phyloP scores from a whole-genome alignment of 2,888 invertebrate genomes.

The Clanis bilineata region DNA sequence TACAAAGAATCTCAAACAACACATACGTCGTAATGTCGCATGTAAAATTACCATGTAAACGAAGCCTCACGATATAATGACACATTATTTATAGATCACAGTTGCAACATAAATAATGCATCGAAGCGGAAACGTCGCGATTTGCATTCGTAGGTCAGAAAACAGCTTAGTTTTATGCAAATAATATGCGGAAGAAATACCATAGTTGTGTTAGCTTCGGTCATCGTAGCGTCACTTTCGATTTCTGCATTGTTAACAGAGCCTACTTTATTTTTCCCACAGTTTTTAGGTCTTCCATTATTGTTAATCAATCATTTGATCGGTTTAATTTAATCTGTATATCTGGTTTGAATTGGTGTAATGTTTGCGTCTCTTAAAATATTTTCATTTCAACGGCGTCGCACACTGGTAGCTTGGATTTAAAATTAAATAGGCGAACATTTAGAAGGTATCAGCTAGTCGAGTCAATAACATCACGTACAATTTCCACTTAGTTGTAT shows the following conservation, averaged over 20 bases:
- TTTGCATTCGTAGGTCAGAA: conserved; percentile 52
- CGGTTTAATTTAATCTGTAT: neutral
- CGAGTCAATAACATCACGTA: neutral
- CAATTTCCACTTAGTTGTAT: neutral
- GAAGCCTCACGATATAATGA: neutral
- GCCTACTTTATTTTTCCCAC: conserved; percentile 1
- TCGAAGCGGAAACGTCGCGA: conserved; percentile 51
- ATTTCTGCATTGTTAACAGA: conserved; percentile 6
- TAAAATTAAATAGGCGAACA: neutral
- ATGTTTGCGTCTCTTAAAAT: neutral
- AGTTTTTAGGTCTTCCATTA: neutral
- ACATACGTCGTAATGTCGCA: neutral
- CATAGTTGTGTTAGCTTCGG: conserved; percentile 25
- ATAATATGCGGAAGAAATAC: conserved; percentile 45
- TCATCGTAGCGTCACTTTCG: conserved; percentile 19
- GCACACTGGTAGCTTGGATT: neutral
- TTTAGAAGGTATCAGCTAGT: neutral
- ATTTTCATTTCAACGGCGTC: neutral
- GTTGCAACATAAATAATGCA: conserved; percentile 44
- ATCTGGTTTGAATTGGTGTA: neutral
- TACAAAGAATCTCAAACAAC: neutral
- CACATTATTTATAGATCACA: conserved; percentile 4
- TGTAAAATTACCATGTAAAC: conserved; percentile 3
- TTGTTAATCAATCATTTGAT: neutral
- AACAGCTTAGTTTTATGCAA: conserved; percentile 43